phyloP scores from a whole-genome alignment of 2,113 vertebrate genomes.

The Podocnemis expansa region DNA sequence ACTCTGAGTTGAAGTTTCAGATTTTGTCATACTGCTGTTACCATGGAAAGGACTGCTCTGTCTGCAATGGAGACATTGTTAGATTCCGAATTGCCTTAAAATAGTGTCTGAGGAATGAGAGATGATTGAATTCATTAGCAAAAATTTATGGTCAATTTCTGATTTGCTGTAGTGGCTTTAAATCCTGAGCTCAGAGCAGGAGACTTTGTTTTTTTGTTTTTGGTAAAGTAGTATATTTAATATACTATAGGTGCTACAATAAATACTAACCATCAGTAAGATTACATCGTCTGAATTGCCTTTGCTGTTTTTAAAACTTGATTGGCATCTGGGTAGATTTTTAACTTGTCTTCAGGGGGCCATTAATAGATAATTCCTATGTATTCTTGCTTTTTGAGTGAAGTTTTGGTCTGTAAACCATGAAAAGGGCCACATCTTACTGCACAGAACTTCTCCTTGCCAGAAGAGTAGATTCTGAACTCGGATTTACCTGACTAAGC shows the following conservation, averaged over 20 bases:
- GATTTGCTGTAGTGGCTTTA: not conserved
- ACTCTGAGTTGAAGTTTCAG: not conserved
- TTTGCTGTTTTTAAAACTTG: not conserved
- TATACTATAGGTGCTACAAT: not conserved
- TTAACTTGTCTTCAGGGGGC: not conserved
- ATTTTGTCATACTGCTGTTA: not conserved
- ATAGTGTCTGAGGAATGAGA: not conserved
- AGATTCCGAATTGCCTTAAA: not conserved
- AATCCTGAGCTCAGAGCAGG: not conserved
- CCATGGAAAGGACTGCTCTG: not conserved
- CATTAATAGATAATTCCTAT: not conserved
- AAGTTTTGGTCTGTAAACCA: slow-evolving; percentile 2
- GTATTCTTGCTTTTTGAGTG: slow-evolving; percentile 38
- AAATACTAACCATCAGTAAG: not conserved
- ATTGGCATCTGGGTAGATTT: not conserved
- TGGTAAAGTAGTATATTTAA: not conserved
- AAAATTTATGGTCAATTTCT: not conserved
- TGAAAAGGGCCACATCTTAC: not conserved
- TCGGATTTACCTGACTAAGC: slow-evolving; percentile 1
- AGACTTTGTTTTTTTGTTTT: not conserved
- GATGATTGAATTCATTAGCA: not conserved
- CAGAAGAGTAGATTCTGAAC: slow-evolving; percentile 2
- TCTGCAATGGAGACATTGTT: not conserved
- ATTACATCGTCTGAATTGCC: not conserved
- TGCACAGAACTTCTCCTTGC: not conserved